Evolutionary conservation across 2,797 vertebrate species (phyloP).

Genomic region (Siniperca undulata): DNA sequence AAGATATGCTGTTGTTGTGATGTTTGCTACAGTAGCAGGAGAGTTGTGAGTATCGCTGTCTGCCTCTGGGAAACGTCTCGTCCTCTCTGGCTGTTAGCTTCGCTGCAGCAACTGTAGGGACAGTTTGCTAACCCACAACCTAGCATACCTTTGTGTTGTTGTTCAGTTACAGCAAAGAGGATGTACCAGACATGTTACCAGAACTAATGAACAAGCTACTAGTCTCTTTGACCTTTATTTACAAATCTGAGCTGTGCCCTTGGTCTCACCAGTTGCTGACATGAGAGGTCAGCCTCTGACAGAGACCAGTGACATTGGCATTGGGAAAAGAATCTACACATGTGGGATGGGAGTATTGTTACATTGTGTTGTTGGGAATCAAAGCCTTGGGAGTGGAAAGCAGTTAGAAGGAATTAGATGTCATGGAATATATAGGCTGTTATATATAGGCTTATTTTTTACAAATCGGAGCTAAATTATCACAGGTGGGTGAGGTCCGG

Average conservation of each 20-base stretch:
- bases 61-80: too few species aligned
- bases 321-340: background rate
- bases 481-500: background rate
- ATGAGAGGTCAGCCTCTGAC: background rate
- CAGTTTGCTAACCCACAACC: too few species aligned
- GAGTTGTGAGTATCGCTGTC: too few species aligned
- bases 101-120: too few species aligned
- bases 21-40: too few species aligned
- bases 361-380: conserved; percentile 25
- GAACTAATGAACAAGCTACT: background rate
- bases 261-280: background rate
- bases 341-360: background rate
- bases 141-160: too few species aligned
- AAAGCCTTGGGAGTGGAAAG: background rate
- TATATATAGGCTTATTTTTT: background rate
- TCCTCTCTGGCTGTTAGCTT: too few species aligned
- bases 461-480: background rate
- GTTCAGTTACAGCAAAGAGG: background rate
- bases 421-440: background rate
- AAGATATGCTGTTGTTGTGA: too few species aligned
- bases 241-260: background rate
- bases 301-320: background rate
- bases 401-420: background rate
- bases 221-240: background rate
- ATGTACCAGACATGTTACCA: background rate